Evolutionary conservation across 2,888 invertebrate genomes (phyloP).

Genomic region (Temnothorax rugatulus): DNA sequence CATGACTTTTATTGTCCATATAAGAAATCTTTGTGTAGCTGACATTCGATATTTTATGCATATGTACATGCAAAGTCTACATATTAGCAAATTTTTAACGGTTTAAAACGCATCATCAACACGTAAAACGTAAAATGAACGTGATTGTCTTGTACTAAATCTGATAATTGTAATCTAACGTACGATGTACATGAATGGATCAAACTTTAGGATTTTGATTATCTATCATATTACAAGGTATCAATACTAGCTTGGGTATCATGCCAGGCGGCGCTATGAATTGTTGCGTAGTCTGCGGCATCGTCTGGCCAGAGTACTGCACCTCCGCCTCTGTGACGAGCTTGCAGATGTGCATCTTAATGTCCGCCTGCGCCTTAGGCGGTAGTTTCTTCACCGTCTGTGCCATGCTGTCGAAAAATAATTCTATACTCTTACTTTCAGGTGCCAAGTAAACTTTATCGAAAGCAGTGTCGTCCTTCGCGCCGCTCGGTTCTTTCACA

Average conservation of each 20-base stretch:
- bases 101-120: not conserved
- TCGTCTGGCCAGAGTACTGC: conserved; percentile 67
- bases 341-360: conserved; percentile 83
- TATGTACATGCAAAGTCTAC: not conserved
- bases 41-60: not conserved
- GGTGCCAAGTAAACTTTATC: conserved; percentile 65
- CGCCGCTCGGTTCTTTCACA: conserved; percentile 15
- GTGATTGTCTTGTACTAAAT: not conserved
- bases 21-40: not conserved
- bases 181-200: conserved; percentile 2
- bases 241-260: conserved; percentile 83
- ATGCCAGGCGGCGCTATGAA: conserved; percentile 79
- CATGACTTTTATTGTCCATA: not conserved
- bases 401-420: conserved; percentile 84
- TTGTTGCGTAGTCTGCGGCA: conserved; percentile 74
- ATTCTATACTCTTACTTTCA: conserved; percentile 78
- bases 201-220: conserved; percentile 72
- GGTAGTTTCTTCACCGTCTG: conserved; percentile 82
- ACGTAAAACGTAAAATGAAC: not conserved
- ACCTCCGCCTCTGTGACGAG: conserved; percentile 83
- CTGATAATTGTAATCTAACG: not conserved
- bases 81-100: not conserved
- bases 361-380: conserved; percentile 80
- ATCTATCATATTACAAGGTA: conserved; percentile 84
- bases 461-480: conserved; percentile 63